Evolutionary conservation across 2,888 invertebrate species (phyloP).

Genomic region (Oegoconia quadripuncta): DNA sequence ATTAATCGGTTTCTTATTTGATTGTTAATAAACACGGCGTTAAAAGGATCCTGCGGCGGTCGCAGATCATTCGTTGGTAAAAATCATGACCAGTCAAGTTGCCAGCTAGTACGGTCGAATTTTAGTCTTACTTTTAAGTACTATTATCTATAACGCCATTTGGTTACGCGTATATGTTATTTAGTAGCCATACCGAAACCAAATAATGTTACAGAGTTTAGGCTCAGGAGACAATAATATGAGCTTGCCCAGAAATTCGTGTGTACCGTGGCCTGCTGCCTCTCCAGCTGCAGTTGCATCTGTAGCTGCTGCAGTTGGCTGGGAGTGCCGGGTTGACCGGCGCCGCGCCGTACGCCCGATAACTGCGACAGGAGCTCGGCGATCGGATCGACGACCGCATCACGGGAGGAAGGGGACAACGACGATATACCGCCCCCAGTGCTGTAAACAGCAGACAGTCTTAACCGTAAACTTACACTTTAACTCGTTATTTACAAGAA

Average conservation of each 20-base stretch:
- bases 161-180: too few relatives aligned
- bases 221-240: background rate
- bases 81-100: too few relatives aligned
- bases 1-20: too few relatives aligned
- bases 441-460: conserved; percentile 70
- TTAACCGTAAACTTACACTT: background rate
- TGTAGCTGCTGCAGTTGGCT: conserved; percentile 95
- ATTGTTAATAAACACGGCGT: too few relatives aligned
- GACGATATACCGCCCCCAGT: conserved; percentile 91
- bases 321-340: conserved; percentile 79
- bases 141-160: too few relatives aligned
- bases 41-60: too few relatives aligned
- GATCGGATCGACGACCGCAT: conserved; percentile 97
- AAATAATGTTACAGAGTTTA: background rate
- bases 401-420: conserved; percentile 92
- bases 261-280: conserved; percentile 88
- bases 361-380: conserved; percentile 97
- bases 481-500: too few relatives aligned
- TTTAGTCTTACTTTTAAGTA: too few relatives aligned
- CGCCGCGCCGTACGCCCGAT: conserved; percentile 91
- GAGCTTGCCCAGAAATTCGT: background rate
- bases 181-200: too few relatives aligned
- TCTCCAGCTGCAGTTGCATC: conserved; percentile 95
- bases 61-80: too few relatives aligned
- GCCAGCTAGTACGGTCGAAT: too few relatives aligned